phyloP scores from a whole-genome alignment of 2,888 invertebrate genomes.

The Nephrocerus scutellatus region DNA sequence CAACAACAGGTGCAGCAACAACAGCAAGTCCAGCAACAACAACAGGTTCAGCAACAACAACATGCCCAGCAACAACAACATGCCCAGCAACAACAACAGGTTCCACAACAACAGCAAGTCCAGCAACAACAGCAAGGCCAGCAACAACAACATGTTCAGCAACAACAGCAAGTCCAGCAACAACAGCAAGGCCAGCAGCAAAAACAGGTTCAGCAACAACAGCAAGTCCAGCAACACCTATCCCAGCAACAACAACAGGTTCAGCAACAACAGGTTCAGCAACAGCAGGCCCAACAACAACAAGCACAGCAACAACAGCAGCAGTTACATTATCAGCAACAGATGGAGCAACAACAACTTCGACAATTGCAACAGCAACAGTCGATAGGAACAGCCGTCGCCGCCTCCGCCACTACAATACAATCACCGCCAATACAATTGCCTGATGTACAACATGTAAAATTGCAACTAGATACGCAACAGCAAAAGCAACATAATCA shows the following conservation, averaged over 20 bases:
- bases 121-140: constrained; percentile 8
- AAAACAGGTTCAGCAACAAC: constrained; percentile 24
- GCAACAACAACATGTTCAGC: not conserved
- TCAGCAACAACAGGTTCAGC: constrained; percentile 20
- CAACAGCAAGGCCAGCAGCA: constrained; percentile 29
- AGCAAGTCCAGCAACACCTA: constrained; percentile 9
- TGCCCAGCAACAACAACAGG: constrained; percentile 5
- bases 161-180: constrained; percentile 10
- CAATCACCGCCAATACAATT: no score
- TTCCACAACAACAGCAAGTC: constrained; percentile 4
- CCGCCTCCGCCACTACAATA: no score
- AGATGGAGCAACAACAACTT: constrained; percentile 7
- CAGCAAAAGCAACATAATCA: constrained; percentile 21
- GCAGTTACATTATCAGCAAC: constrained; percentile 27
- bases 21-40: constrained; percentile 18
- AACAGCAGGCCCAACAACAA: no score
- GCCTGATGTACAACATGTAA: constrained; percentile 1
- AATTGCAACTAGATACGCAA: constrained; percentile 24
- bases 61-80: constrained; percentile 20
- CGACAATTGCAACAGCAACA: not conserved
- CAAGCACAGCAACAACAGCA: no score
- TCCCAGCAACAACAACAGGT: constrained; percentile 23
- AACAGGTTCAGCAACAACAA: constrained; percentile 2
- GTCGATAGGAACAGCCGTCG: constrained; percentile 9
- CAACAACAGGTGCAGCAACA: constrained; percentile 43